Conservation (phyloP, 2,797 vertebrate species). For the Manis crassicaudata region DNA sequence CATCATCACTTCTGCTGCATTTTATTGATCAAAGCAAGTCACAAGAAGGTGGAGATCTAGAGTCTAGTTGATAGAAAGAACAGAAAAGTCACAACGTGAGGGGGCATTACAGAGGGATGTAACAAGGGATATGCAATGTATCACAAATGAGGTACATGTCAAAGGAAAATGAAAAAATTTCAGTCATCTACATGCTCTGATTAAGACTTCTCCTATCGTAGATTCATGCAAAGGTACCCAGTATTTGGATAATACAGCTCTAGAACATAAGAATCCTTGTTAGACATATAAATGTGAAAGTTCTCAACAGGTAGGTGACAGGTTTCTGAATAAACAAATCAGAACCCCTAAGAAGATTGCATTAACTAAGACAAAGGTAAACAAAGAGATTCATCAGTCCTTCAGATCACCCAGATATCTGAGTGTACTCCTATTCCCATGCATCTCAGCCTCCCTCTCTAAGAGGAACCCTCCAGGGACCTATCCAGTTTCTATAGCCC, state of each 20-base stretch:
- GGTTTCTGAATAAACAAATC: neutral
- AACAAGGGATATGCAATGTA: neutral
- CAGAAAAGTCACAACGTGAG: neutral
- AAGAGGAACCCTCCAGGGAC: neutral
- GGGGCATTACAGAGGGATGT: neutral
- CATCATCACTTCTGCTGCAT: neutral
- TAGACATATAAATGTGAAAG: neutral
- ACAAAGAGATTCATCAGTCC: neutral
- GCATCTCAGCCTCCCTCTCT: neutral
- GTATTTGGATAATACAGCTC: neutral
- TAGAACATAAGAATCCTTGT: neutral
- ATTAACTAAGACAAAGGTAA: neutral
- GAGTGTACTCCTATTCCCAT: neutral
- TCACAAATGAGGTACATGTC: neutral
- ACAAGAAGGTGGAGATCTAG: neutral
- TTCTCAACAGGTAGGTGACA: neutral
- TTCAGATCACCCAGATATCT: neutral
- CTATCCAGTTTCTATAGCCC: neutral
- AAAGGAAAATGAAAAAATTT: constrained; percentile 1
- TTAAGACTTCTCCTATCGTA: neutral
- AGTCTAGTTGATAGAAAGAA: neutral
- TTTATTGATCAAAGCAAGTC: neutral
- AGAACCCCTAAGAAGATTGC: neutral
- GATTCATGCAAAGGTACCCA: neutral
- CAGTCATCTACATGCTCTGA: neutral